A percentile compares a stretch with the other conserved stretches of the same genome.
phyloP scores from a whole-genome alignment of 2,797 vertebrate genomes.

The Rhynchonycteris naso region DNA sequence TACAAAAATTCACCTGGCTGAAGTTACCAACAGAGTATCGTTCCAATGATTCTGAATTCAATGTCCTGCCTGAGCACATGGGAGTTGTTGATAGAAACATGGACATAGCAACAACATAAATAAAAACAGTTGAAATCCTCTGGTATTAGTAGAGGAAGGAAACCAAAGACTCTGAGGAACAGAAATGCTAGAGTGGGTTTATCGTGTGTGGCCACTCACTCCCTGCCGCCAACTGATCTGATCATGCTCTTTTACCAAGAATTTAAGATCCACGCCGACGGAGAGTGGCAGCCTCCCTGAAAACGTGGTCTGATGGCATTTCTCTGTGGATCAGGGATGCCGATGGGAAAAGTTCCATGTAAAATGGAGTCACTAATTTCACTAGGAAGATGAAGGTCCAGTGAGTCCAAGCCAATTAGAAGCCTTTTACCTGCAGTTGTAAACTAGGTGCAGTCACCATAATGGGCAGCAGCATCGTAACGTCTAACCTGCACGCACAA shows the following conservation, averaged over 20 bases:
- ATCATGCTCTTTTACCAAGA: not conserved
- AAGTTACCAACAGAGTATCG: not conserved
- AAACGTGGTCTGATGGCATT: not conserved
- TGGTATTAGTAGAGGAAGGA: slow-evolving; percentile 3
- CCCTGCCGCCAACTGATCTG: not conserved
- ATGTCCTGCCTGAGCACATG: not conserved
- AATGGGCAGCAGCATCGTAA: not conserved
- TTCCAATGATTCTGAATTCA: not conserved
- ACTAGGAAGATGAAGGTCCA: not conserved
- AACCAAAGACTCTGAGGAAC: not conserved
- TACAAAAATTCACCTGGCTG: not conserved
- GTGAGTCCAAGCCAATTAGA: not conserved
- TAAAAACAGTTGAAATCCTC: slow-evolving; percentile 5
- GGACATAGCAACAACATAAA: slow-evolving; percentile 42
- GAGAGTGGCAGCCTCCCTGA: not conserved
- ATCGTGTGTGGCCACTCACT: not conserved
- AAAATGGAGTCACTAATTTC: not conserved
- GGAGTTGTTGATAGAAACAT: not conserved
- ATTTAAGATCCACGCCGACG: not conserved
- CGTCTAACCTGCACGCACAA: no score
- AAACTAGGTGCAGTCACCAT: not conserved
- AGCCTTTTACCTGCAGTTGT: not conserved
- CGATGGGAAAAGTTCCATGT: not conserved
- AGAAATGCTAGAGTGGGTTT: not conserved
- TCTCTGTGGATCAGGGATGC: not conserved